Base-by-base conservation (phyloP, 2,797 vertebrate genomes). In the Enteromius unitaeniatus region DNA sequence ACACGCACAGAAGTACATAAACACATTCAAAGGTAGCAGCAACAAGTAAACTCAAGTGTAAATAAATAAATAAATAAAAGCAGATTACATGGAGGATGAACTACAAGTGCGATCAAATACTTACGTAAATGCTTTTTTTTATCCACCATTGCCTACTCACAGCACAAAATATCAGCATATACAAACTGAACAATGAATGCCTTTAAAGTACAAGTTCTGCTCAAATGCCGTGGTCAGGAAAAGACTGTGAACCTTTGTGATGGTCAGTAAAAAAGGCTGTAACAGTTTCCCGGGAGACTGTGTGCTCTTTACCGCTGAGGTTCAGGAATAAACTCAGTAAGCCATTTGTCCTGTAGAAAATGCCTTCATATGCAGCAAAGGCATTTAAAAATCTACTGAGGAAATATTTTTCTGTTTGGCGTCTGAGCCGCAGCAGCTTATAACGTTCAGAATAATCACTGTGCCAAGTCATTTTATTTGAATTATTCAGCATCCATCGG, bases 401-500 rank as follows among this genome's bases (percentile, higher is more conserved):
- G 78, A 67, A 67, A 51, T 49, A 49, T 34, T 60, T 65, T 42
- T 14, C 26, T 31, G n/a, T 19, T 49, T 65, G 11, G 58, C 3
- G 3, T 19, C 37, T 78, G 23, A 78, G 58, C 76, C 19, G 6
- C 42, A 47, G 42, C 6, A 6, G 76, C 42, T 78, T 65, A 78
- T 76, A 76, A 26, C 4, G 14, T 21, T 64, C 65, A 26, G 72
- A 62, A 83, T 49, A 42, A 53, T 40, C 23, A 77, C 60, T 68
- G 13, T 68, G 47, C 65, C 31, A 49, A 58, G 64, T 45, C 28
- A 78, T 28, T 62, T 77, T 62, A 42, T 62, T 62, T 77, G n/a
- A 77, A 77, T 77, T 62, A 77, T 77, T 77, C 37, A 77, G 74
- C 55, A 17, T 77, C 74, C 37, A 62, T 77, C 74, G 19, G n/a